A percentile compares a stretch with the other conserved stretches of the same genome.
Conservation (phyloP, 2,888 invertebrate genomes). For the Selenia dentaria region DNA sequence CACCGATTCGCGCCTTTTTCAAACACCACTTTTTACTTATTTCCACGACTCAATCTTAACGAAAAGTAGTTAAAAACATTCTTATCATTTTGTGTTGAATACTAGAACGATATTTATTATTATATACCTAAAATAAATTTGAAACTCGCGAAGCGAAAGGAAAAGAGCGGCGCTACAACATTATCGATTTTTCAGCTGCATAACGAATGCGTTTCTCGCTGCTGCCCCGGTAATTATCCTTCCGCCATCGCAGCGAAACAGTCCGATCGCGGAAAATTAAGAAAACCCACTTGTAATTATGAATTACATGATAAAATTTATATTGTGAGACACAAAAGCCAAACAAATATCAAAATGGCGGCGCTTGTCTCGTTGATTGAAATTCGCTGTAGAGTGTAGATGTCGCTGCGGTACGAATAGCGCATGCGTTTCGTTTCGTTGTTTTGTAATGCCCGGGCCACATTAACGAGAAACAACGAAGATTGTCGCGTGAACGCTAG, state of each 20-base stretch:
- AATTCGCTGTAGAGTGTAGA: slow-evolving; percentile 66
- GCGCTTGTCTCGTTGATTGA: slow-evolving; percentile 58
- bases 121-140: slow-evolving; percentile 24
- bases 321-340: slow-evolving; percentile 76
- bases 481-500: no score
- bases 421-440: slow-evolving; percentile 75
- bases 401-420: slow-evolving; percentile 51
- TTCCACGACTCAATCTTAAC: slow-evolving; percentile 23
- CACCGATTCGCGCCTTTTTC: slow-evolving; percentile 78
- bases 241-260: slow-evolving; percentile 40
- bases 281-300: slow-evolving; percentile 44
- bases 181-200: slow-evolving; percentile 74
- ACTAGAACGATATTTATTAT: not conserved
- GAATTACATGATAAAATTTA: slow-evolving; percentile 68
- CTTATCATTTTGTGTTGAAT: slow-evolving; percentile 12
- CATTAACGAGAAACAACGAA: no score
- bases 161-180: slow-evolving; percentile 75
- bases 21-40: slow-evolving; percentile 48
- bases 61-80: slow-evolving; percentile 26
- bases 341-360: slow-evolving; percentile 86
- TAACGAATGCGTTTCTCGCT: slow-evolving; percentile 48
- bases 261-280: slow-evolving; percentile 47
- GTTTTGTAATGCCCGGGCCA: no score
- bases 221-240: slow-evolving; percentile 46
- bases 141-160: slow-evolving; percentile 60